These are phyloP conservation scores for Ophiodon elongatus DNA, from an alignment of 2,113 vertebrate species.

Conservation along the genomic window DNA sequence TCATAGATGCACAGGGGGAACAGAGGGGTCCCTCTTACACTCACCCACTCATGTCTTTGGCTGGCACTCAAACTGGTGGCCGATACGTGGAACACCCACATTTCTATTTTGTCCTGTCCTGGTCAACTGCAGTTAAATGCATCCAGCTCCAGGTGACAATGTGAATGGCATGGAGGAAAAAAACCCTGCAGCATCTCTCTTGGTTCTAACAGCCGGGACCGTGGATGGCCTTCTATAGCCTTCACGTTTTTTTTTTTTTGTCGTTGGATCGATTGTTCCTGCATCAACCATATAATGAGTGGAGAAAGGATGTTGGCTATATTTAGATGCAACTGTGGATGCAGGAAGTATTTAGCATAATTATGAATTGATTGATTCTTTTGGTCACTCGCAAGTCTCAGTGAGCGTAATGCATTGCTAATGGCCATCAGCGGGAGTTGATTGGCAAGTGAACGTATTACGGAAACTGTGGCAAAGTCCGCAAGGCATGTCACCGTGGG, in stretches of 20 bases:
- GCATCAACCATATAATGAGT: neutral
- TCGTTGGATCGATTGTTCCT: too few relatives aligned
- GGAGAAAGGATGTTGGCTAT: neutral
- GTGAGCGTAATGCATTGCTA: slow-evolving; percentile 4
- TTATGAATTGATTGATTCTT: neutral
- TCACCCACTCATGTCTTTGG: too few relatives aligned
- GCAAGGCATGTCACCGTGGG: neutral
- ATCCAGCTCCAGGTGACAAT: neutral
- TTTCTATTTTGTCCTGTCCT: neutral
- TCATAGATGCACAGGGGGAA: neutral
- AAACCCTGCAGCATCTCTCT: neutral
- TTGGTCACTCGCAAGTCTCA: slow-evolving; percentile 16
- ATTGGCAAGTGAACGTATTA: neutral
- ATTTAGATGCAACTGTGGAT: neutral
- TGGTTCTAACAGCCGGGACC: neutral
- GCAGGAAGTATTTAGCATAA: neutral
- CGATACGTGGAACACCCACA: neutral
- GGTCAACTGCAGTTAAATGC: neutral
- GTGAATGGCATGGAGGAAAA: neutral
- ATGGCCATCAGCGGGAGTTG: neutral
- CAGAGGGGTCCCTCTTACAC: neutral
- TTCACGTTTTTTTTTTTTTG: neutral
- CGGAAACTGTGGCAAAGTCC: neutral
- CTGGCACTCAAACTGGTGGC: neutral
- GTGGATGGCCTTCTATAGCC: neutral